phyloP scores from a whole-genome alignment of 2,888 invertebrate genomes.

The Serrognathus titanus region DNA sequence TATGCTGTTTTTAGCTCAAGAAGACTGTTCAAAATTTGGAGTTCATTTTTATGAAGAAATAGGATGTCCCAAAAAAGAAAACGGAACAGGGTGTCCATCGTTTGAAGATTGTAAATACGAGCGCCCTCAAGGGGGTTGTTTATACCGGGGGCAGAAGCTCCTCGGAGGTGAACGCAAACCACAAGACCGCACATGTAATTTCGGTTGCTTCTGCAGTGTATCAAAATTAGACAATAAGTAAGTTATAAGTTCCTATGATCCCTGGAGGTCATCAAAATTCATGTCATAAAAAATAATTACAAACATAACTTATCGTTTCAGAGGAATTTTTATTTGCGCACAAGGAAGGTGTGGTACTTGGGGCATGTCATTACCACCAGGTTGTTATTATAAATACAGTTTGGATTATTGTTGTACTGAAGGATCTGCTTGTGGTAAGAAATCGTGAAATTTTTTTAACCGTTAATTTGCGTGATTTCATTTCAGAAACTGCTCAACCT shows the following conservation, averaged over 20 bases:
- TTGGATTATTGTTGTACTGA: conserved; percentile 8
- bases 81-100: too few species aligned
- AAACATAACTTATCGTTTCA: background rate
- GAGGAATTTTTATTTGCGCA: conserved; percentile 7
- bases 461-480: background rate
- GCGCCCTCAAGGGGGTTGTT: too few species aligned
- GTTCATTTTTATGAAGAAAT: too few species aligned
- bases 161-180: background rate
- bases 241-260: background rate
- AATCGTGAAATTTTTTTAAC: too few species aligned
- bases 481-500: conserved; percentile 16
- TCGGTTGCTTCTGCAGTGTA: conserved; percentile 7
- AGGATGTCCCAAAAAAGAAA: too few species aligned
- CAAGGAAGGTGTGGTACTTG: conserved; percentile 4
- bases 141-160: background rate
- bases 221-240: background rate
- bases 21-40: too few species aligned
- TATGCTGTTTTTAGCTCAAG: too few species aligned
- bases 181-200: conserved; percentile 1
- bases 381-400: conserved; percentile 1
- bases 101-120: too few species aligned
- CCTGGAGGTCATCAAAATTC: background rate
- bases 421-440: background rate
- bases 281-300: too few species aligned
- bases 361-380: background rate